A percentile compares a stretch with the other conserved stretches of the same genome.
phyloP scores from a whole-genome alignment of 2,113 vertebrate genomes.

The Rhinolophus ferrumequinum region DNA sequence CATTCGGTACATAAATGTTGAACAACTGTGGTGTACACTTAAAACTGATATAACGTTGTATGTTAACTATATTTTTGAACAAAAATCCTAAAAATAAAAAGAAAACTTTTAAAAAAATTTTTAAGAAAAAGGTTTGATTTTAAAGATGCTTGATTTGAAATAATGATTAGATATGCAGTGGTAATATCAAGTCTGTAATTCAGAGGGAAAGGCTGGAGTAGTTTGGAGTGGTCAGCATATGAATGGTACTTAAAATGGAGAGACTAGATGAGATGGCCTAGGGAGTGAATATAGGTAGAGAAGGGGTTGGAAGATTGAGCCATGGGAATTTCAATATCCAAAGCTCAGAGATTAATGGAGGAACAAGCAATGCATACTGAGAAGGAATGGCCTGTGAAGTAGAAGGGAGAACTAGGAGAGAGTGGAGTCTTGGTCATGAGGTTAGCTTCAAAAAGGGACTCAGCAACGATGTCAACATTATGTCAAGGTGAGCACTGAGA shows the following conservation, averaged over 20 bases:
- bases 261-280: background rate
- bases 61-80: too few species aligned
- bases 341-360: background rate
- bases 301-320: background rate
- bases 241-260: background rate
- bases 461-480: background rate
- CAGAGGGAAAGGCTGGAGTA: background rate
- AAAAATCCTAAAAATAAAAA: too few species aligned
- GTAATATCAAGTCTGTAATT: background rate
- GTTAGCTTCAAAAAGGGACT: background rate
- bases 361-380: rapidly evolving
- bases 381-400: background rate
- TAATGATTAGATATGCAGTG: background rate
- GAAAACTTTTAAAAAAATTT: too few species aligned
- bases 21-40: too few species aligned
- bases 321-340: background rate
- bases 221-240: rapidly evolving
- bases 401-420: background rate
- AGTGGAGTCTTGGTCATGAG: background rate
- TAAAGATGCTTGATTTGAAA: background rate
- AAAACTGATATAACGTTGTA: too few species aligned
- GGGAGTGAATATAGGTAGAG: too few species aligned
- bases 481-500: background rate
- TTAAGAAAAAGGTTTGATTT: background rate
- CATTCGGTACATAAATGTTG: too few species aligned